Evolutionary conservation across 1,140 invertebrate species (phyloP).

Genomic region (Drosophila grimshawi): DNA sequence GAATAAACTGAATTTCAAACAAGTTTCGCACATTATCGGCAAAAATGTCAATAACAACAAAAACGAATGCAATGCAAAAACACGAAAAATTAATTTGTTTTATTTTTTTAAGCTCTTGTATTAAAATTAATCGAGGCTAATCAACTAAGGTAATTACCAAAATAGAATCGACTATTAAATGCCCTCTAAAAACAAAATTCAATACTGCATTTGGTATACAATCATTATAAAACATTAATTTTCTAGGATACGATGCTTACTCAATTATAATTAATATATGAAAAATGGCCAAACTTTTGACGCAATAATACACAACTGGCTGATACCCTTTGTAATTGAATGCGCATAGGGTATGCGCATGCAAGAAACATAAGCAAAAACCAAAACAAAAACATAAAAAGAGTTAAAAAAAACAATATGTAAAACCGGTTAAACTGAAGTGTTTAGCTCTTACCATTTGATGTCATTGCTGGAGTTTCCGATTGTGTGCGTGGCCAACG

Average conservation of each 20-base stretch:
- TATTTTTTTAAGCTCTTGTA: slow-evolving; percentile 34
- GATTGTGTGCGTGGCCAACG: slow-evolving; percentile 77
- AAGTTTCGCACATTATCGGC: slow-evolving; percentile 61
- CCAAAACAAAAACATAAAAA: background rate
- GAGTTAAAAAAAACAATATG: background rate
- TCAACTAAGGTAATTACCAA: slow-evolving; percentile 39
- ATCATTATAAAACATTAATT: too few species aligned
- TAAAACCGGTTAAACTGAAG: slow-evolving; percentile 6
- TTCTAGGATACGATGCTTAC: too few species aligned
- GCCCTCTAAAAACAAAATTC: background rate
- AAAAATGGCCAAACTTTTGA: background rate
- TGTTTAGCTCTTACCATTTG: slow-evolving; percentile 72
- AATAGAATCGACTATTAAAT: slow-evolving; percentile 1
- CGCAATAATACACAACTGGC: background rate
- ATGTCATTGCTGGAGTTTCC: slow-evolving; percentile 76
- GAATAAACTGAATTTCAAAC: slow-evolving; percentile 50
- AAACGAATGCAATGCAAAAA: slow-evolving; percentile 49
- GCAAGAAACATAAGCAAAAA: background rate
- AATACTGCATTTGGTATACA: background rate
- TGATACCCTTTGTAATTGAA: too few species aligned
- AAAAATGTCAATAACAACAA: slow-evolving; percentile 22
- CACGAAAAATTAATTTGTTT: slow-evolving; percentile 32
- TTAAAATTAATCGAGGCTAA: slow-evolving; percentile 22
- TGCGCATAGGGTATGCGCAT: too few species aligned
- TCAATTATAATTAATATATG: too few species aligned